These are phyloP conservation scores for Tautogolabrus adspersus DNA, from an alignment of 2,113 vertebrate genomes.

Conservation along the genomic window DNA sequence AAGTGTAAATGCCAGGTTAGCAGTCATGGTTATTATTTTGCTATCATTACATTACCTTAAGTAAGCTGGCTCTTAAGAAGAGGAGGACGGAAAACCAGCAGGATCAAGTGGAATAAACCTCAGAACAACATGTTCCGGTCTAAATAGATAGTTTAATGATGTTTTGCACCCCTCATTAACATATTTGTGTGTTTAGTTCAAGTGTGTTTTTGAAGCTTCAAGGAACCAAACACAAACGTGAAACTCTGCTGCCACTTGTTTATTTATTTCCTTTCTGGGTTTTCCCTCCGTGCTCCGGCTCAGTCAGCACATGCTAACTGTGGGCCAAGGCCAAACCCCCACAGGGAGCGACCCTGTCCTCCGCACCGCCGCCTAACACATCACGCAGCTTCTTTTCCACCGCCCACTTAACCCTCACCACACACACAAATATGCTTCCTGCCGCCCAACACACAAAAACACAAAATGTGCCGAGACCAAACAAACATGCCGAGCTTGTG, in stretches of 20 bases:
- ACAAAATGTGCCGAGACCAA: slow-evolving; percentile 33
- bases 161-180: slow-evolving; percentile 36
- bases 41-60: neutral
- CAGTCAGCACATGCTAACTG: slow-evolving; percentile 55
- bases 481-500: slow-evolving; percentile 49
- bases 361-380: slow-evolving; percentile 35
- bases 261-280: slow-evolving; percentile 43
- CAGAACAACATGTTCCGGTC: slow-evolving; percentile 9
- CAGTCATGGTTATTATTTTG: neutral
- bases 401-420: slow-evolving; percentile 56
- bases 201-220: slow-evolving; percentile 1
- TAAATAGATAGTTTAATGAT: slow-evolving; percentile 38
- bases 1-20: neutral
- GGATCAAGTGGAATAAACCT: neutral
- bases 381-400: slow-evolving; percentile 27
- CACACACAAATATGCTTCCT: slow-evolving; percentile 61
- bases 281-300: slow-evolving; percentile 36
- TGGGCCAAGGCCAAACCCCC: slow-evolving; percentile 64
- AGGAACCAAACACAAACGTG: slow-evolving; percentile 28
- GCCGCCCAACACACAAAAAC: slow-evolving; percentile 40
- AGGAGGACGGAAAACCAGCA: neutral
- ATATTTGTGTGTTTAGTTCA: slow-evolving; percentile 39
- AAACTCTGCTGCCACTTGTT: slow-evolving; percentile 42
- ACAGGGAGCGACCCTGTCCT: slow-evolving; percentile 59
- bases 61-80: neutral